A percentile compares a stretch with the other conserved stretches of the same genome.
These are phyloP conservation scores for Phalanger gymnotis DNA, from an alignment of 2,797 vertebrate genomes.

Conservation along the genomic window DNA sequence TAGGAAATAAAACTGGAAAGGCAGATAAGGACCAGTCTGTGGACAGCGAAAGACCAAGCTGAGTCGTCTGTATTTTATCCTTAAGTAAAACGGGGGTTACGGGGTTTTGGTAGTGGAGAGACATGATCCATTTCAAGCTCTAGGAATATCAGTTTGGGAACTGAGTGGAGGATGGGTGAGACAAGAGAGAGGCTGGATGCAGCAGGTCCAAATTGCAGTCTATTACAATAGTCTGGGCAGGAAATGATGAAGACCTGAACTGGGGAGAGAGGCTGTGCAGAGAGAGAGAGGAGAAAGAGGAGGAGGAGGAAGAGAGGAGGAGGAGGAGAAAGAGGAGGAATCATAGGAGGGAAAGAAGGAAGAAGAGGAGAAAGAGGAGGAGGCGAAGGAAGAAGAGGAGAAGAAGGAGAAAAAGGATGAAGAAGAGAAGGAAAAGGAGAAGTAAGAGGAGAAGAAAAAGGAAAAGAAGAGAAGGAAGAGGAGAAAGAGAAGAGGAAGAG, in stretches of 20 bases:
- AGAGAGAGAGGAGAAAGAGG: conserved; percentile 7
- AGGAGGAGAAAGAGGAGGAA: too few species aligned
- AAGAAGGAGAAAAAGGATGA: neutral
- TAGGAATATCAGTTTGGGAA: neutral
- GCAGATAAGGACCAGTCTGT: neutral
- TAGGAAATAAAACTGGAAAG: neutral
- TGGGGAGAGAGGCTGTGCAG: neutral
- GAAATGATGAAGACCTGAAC: neutral
- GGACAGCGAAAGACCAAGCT: neutral
- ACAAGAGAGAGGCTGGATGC: neutral
- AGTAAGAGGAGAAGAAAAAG: neutral
- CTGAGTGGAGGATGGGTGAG: neutral
- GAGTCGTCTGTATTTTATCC: neutral
- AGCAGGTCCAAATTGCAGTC: neutral
- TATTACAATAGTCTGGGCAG: neutral
- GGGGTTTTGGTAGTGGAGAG: neutral
- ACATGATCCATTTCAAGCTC: neutral
- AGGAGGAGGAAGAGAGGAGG: neutral
- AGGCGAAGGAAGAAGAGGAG: conserved; percentile 9
- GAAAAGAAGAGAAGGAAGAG: neutral
- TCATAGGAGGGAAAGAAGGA: too few species aligned
- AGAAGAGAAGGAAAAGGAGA: neutral
- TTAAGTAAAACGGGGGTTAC: neutral
- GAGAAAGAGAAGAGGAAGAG: neutral
- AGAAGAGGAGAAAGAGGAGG: too few species aligned